Evolutionary conservation across 2,113 vertebrate genomes (phyloP), one percentile per base, ranked within the genome.

Genomic region (Tympanuchus pallidicinctus): DNA sequence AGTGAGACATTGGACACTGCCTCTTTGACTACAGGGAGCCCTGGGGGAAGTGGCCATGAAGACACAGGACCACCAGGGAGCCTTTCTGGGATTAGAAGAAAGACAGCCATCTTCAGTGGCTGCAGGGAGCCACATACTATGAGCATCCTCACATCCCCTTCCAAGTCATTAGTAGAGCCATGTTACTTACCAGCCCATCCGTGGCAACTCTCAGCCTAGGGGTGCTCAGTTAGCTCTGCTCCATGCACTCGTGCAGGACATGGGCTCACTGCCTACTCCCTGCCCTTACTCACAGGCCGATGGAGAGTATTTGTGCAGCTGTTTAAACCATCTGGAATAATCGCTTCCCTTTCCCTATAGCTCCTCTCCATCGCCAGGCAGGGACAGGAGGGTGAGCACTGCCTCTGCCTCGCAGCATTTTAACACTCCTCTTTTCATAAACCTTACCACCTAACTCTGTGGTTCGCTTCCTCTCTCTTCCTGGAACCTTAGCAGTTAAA

Each of bases 371-470:
- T 65, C 0, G 0, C 7, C 0, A 0, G 30, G 54, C 40, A 3
- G 30, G 2, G 1, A n/a, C 3, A 1, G 25, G 3, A 11, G 11
- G 22, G 22, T 0, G 0, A 66, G 56, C 6, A 1, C 15, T 42
- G 45, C 19, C 18, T 2, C 10, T 34, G 42, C 25, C 30, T 86
- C 30, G 16, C 40, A 86, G 38, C 28, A 67, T 96, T 97, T 97
- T 96, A 96, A 93, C 93, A 83, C 90, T 93, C 89, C 87, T 97
- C 65, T 96, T 91, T 95, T 93, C 91, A 95, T 95, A 94, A 97
- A 95, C 82, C 72, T 78, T 86, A 90, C 79, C 2, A 4, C 75
- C 52, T 93, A 95, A 92, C 86, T 79, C 85, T 93, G 85, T 65
- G 78, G 65, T 92, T 88, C 70, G 17, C 82, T 95, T 97, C 93